Evolutionary conservation across 2,797 vertebrate genomes (phyloP), one percentile per base, ranked within the genome.

Genomic region (Adelosebastes latens): DNA sequence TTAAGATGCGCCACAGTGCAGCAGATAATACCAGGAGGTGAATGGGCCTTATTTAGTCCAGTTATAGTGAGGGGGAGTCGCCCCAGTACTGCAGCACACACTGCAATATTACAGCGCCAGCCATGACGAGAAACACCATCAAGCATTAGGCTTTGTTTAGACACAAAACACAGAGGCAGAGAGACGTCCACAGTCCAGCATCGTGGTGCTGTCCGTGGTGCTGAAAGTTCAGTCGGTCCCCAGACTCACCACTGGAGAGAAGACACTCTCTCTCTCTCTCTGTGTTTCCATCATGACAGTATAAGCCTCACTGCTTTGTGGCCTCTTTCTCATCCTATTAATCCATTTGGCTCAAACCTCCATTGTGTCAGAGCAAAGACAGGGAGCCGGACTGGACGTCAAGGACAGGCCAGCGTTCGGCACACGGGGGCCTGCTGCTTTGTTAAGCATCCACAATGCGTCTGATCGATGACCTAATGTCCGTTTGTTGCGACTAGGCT

Each of bases 191-290:
- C 36, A 7, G 14, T 10, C 8, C 27, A 32, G 46, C 49, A 22
- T 18, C 0, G 8, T 27, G 52, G 12, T 27, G 1, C 93, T 92
- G 87, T 93, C 91, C 88, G 11, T 89, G 88, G 88, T 92, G 71
- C 94, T 94, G 91, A 94, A 93, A 89, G 84, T 84, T 90, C 86
- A 88, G 13, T 12, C 24, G 25, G 74, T 77, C 83, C 84, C 87
- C 60, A 72, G 86, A 55, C 80, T 70, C 73, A 7, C 13, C 73
- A 67, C 52, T 68, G 62, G 14, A 46, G 31, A 68, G 46, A 55
- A 42, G 55, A 74, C 68, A 53, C n/a, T 58, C n/a, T 29, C 8
- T 61, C 36, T 66, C 10, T 58, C 42, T 72, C 24, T 66, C 65
- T 64, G 65, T 32, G 12, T 73, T 53, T 81, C 55, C 55, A 67